Percentiles rank a stretch among this genome's conserved stretches.
Conservation (phyloP, 2,888 invertebrate species). For the Mimas tiliae region DNA sequence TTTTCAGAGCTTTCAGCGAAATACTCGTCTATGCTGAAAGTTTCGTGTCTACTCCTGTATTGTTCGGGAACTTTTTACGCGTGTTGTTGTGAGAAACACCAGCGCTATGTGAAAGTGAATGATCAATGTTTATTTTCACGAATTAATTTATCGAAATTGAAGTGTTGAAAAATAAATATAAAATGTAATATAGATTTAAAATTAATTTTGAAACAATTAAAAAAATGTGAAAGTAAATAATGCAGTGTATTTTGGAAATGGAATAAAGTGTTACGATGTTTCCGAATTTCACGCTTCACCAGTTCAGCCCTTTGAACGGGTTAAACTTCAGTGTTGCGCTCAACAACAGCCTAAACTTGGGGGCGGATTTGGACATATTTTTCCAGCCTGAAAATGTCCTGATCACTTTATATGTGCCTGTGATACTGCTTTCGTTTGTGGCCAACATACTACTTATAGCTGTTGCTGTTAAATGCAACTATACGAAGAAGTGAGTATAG, state of each 20-base stretch:
- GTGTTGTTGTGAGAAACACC: neutral
- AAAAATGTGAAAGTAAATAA: neutral
- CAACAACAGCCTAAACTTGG: conserved; percentile 58
- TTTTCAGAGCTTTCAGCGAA: conserved; percentile 41
- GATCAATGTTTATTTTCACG: neutral
- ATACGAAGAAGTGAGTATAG: conserved; percentile 87
- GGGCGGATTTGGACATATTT: conserved; percentile 66
- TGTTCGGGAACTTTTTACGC: conserved; percentile 4
- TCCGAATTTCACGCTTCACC: conserved; percentile 38
- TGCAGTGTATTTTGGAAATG: neutral
- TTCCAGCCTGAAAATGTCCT: conserved; percentile 79
- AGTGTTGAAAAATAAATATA: neutral
- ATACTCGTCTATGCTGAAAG: conserved; percentile 43
- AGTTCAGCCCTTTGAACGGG: conserved; percentile 35
- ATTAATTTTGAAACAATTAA: neutral
- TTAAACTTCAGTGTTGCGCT: conserved; percentile 38
- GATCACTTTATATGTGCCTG: conserved; percentile 86
- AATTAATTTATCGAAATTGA: neutral
- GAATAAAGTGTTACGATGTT: conserved; percentile 27
- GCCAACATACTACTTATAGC: conserved; percentile 88
- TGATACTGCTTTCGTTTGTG: conserved; percentile 85
- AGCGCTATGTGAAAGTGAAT: neutral
- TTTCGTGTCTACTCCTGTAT: conserved; percentile 29
- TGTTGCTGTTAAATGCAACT: conserved; percentile 88
- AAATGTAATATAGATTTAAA: neutral